phyloP scores from a whole-genome alignment of 1,140 invertebrate genomes.

The Maniola jurtina region DNA sequence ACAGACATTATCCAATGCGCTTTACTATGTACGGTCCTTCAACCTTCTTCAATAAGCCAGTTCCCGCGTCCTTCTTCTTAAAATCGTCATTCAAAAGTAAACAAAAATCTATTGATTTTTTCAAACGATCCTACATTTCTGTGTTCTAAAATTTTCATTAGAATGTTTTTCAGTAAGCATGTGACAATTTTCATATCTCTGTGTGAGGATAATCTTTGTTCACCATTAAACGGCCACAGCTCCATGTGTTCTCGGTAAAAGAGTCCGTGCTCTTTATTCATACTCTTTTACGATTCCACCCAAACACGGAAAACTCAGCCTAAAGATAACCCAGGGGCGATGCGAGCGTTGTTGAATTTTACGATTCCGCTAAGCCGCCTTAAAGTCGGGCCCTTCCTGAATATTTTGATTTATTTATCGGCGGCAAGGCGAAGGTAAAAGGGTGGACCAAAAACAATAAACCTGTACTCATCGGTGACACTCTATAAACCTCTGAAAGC shows the following conservation, averaged over 20 bases:
- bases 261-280: slow-evolving; percentile 67
- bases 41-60: too few species aligned
- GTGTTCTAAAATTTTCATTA: neutral
- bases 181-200: slow-evolving; percentile 3
- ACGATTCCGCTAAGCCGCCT: slow-evolving; percentile 76
- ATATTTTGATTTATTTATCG: slow-evolving; percentile 79
- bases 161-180: neutral
- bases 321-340: slow-evolving; percentile 70
- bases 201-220: slow-evolving; percentile 4
- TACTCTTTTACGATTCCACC: slow-evolving; percentile 72
- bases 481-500: slow-evolving; percentile 21
- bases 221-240: slow-evolving; percentile 42
- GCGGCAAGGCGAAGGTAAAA: slow-evolving; percentile 66
- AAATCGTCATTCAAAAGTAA: too few species aligned
- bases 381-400: slow-evolving; percentile 76
- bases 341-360: slow-evolving; percentile 75
- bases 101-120: too few species aligned
- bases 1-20: too few species aligned
- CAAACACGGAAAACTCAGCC: slow-evolving; percentile 62
- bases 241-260: slow-evolving; percentile 62
- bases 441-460: slow-evolving; percentile 73
- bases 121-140: neutral
- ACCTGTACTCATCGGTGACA: slow-evolving; percentile 51
- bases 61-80: too few species aligned
- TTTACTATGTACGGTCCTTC: too few species aligned